These are phyloP conservation scores for Archips xylosteana DNA, from an alignment of 2,888 invertebrate genomes.

Conservation along the genomic window DNA sequence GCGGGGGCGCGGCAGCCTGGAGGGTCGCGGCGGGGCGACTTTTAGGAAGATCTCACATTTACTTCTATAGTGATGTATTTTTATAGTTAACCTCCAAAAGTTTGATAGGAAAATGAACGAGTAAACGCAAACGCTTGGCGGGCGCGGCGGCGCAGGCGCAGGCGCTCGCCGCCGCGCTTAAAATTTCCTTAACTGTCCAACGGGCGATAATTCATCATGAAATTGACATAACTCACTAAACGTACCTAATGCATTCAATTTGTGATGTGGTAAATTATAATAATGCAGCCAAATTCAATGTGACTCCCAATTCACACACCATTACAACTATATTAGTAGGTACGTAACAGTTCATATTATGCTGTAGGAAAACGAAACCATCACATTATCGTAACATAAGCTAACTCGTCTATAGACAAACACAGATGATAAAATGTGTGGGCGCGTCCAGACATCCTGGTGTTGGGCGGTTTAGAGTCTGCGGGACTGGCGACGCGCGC, in stretches of 20 bases:
- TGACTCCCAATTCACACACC: slow-evolving; percentile 76
- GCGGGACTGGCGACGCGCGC: slow-evolving; percentile 62
- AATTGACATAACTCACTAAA: slow-evolving; percentile 71
- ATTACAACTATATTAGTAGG: slow-evolving; percentile 70
- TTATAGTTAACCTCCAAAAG: slow-evolving; percentile 83
- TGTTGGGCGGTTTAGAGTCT: slow-evolving; percentile 72
- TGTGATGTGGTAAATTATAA: slow-evolving; percentile 68
- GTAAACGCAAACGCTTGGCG: slow-evolving; percentile 65
- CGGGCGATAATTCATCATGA: slow-evolving; percentile 68
- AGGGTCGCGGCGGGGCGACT: slow-evolving; percentile 77
- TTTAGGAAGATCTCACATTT: slow-evolving; percentile 75
- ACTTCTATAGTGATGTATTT: slow-evolving; percentile 74
- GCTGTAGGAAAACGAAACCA: slow-evolving; percentile 84
- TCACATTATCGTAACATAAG: slow-evolving; percentile 83
- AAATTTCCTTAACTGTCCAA: slow-evolving; percentile 78
- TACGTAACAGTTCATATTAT: slow-evolving; percentile 78
- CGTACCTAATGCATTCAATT: slow-evolving; percentile 74
- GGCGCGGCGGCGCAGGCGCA: slow-evolving; percentile 55
- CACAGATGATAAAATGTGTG: slow-evolving; percentile 77
- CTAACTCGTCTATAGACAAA: slow-evolving; percentile 80
- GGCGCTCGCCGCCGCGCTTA: slow-evolving; percentile 40
- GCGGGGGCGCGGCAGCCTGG: slow-evolving; percentile 68
- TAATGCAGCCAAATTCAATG: slow-evolving; percentile 72
- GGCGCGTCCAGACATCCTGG: slow-evolving; percentile 62
- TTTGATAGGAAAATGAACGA: slow-evolving; percentile 82